phyloP scores from a whole-genome alignment of 2,113 vertebrate species.

The Nanorana parkeri region DNA sequence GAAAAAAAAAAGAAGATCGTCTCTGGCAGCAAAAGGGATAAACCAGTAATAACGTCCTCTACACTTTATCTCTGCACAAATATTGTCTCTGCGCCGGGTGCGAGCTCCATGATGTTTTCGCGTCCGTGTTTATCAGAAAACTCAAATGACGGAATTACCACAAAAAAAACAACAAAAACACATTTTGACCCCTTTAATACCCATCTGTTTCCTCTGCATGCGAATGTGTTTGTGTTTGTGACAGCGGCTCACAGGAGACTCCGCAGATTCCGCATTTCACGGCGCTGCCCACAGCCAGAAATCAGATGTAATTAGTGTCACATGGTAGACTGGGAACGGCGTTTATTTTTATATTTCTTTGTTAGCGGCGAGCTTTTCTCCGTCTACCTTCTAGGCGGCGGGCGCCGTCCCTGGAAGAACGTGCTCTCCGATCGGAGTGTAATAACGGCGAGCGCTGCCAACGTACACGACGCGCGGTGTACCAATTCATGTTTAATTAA shows the following conservation, averaged over 20 bases:
- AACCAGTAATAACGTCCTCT: no score
- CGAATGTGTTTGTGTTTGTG: conserved; percentile 47
- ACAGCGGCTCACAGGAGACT: conserved; percentile 54
- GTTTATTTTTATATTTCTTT: not conserved
- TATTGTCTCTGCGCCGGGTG: no score
- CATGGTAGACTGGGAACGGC: conserved; percentile 34
- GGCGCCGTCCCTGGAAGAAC: not conserved
- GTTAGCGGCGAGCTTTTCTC: not conserved
- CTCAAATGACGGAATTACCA: not conserved
- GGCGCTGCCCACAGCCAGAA: conserved; percentile 7
- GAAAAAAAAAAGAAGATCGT: conserved; percentile 51
- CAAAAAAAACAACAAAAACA: conserved; percentile 39
- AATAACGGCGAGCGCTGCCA: conserved; percentile 34
- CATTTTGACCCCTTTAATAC: conserved; percentile 40
- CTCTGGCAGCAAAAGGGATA: not conserved
- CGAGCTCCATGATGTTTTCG: no score
- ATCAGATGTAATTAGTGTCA: conserved; percentile 62
- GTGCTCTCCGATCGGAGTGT: not conserved
- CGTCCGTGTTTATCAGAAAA: no score
- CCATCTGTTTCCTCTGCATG: conserved; percentile 48
- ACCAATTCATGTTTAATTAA: conserved; percentile 30
- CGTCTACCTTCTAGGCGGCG: not conserved
- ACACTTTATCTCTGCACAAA: no score
- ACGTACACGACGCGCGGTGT: conserved; percentile 17
- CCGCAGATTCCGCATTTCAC: conserved; percentile 51